Evolutionary conservation across 2,113 vertebrate species (phyloP).

Genomic region (Equus quagga): DNA sequence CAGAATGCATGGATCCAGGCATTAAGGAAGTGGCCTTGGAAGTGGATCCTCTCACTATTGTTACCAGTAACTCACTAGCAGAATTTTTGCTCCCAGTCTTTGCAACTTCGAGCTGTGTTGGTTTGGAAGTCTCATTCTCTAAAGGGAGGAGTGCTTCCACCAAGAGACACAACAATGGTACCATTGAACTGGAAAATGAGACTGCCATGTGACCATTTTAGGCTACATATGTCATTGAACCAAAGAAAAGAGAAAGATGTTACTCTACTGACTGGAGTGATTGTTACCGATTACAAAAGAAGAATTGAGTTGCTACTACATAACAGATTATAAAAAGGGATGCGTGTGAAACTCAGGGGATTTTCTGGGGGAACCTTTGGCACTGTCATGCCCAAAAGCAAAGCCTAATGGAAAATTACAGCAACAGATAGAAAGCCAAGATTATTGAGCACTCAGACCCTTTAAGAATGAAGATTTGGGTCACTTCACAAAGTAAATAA

Average conservation of each 20-base stretch:
- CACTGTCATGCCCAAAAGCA: not conserved
- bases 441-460: not conserved
- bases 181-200: not conserved
- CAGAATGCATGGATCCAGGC: not conserved
- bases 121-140: not conserved
- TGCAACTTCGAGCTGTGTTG: not conserved
- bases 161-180: not conserved
- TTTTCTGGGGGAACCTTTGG: not conserved
- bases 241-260: not conserved
- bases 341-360: not conserved
- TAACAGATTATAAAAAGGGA: not conserved
- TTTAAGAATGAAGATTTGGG: not conserved
- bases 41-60: not conserved
- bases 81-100: not conserved
- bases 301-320: not conserved
- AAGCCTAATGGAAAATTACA: not conserved
- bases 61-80: not conserved
- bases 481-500: not conserved
- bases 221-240: not conserved
- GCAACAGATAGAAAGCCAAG: not conserved
- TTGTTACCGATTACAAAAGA: not conserved
- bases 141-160: not conserved
- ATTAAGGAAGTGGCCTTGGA: not conserved
- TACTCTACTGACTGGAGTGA: not conserved
- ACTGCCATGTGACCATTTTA: not conserved